phyloP scores from a whole-genome alignment of 2,797 vertebrate genomes.

The Bryconaethiops microstoma region DNA sequence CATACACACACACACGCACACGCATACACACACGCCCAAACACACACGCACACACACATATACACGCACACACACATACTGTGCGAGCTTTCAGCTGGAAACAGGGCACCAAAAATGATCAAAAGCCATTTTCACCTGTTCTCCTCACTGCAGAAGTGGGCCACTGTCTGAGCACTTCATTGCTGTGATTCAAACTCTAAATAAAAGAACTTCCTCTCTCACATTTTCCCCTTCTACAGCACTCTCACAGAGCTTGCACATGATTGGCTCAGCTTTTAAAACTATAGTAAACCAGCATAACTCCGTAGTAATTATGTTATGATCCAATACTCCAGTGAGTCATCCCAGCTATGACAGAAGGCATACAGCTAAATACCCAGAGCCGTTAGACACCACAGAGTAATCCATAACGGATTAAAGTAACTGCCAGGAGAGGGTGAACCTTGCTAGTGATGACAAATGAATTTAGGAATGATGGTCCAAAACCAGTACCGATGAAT shows the following conservation, averaged over 20 bases:
- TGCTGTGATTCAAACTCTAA: slow-evolving; percentile 21
- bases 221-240: neutral
- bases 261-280: neutral
- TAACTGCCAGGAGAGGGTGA: neutral
- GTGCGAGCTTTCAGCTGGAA: neutral
- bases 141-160: slow-evolving; percentile 53
- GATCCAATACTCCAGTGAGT: neutral
- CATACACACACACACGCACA: neutral
- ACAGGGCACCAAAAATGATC: slow-evolving; percentile 54
- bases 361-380: neutral
- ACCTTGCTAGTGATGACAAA: neutral
- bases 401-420: slow-evolving; percentile 1
- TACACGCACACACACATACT: slow-evolving; percentile 36
- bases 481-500: neutral
- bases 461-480: neutral
- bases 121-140: slow-evolving; percentile 62
- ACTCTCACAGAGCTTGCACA: slow-evolving; percentile 12
- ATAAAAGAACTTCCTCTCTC: slow-evolving; percentile 7
- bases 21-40: neutral
- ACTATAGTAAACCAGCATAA: neutral
- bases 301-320: neutral
- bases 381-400: no score
- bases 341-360: neutral
- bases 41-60: neutral
- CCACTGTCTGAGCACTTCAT: slow-evolving; percentile 38